Evolutionary conservation across 2,797 vertebrate species (phyloP).

Genomic region (Oreonectes daqikongensis): DNA sequence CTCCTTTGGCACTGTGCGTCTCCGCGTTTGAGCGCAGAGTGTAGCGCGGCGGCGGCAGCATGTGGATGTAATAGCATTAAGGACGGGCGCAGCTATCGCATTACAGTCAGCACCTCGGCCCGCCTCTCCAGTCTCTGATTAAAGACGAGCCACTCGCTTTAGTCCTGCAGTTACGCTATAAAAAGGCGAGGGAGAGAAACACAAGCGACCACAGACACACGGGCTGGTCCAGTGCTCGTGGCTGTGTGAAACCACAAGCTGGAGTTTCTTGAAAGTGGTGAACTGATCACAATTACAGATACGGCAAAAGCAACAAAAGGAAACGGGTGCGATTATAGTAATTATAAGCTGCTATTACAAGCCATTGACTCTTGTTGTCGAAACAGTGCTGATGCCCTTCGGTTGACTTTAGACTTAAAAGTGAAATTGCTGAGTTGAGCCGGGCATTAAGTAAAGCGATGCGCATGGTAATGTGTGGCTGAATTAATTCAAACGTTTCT

Average conservation of each 20-base stretch:
- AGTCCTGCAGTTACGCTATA: conserved; percentile 62
- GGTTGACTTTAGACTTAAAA: conserved; percentile 40
- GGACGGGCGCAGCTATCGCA: conserved; percentile 74
- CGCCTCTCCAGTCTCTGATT: conserved; percentile 76
- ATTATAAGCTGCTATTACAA: conserved; percentile 24
- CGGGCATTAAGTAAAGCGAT: conserved; percentile 22
- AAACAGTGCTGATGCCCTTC: conserved; percentile 22
- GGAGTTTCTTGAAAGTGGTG: conserved; percentile 37
- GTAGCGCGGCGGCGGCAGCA: too few relatives aligned
- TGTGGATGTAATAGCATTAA: too few relatives aligned
- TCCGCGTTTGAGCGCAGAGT: conserved; percentile 47
- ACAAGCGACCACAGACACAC: conserved; percentile 50
- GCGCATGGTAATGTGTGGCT: conserved; percentile 41
- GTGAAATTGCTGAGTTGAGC: conserved; percentile 52
- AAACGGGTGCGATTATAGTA: conserved; percentile 29
- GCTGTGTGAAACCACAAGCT: conserved; percentile 38
- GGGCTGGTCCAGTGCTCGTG: conserved; percentile 31
- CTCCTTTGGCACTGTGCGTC: conserved; percentile 45
- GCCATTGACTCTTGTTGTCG: conserved; percentile 7
- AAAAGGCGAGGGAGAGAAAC: conserved; percentile 50
- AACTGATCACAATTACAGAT: not conserved
- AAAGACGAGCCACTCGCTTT: conserved; percentile 65
- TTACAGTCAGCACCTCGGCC: conserved; percentile 76
- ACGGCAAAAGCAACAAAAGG: not conserved
- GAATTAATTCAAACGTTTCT: conserved; percentile 40